These are phyloP conservation scores for Nixonia krombeini DNA, from an alignment of 1,140 invertebrate species.

Conservation along the genomic window DNA sequence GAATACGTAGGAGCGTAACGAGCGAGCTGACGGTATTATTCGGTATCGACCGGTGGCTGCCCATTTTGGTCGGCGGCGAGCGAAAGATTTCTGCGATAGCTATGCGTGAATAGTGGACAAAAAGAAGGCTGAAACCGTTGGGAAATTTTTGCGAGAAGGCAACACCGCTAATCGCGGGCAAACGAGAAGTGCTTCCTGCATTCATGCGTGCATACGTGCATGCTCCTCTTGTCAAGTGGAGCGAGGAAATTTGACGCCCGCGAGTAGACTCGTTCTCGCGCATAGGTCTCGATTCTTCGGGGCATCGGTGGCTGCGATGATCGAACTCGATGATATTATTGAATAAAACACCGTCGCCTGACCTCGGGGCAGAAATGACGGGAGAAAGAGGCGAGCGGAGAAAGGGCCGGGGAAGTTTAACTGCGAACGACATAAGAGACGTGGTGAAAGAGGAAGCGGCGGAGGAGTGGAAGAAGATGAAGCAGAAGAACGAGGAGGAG, in stretches of 20 bases:
- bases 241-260: slow-evolving; percentile 42
- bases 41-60: too few species aligned
- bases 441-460: slow-evolving; percentile 7
- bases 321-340: slow-evolving; percentile 46
- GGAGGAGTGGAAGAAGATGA: not conserved
- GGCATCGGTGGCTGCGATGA: slow-evolving; percentile 16
- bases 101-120: too few species aligned
- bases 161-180: slow-evolving; percentile 5
- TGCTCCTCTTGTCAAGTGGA: slow-evolving; percentile 48
- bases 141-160: slow-evolving; percentile 16
- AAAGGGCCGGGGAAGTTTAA: slow-evolving; percentile 10
- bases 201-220: slow-evolving; percentile 8
- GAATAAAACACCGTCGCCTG: slow-evolving; percentile 42
- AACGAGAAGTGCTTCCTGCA: slow-evolving; percentile 47
- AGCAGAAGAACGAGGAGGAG: slow-evolving; percentile 25
- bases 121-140: slow-evolving; percentile 4
- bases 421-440: not conserved
- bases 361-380: slow-evolving; percentile 33
- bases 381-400: slow-evolving; percentile 29
- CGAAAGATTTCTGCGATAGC: too few species aligned
- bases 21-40: too few species aligned
- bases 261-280: slow-evolving; percentile 35
- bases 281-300: slow-evolving; percentile 14
- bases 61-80: too few species aligned
- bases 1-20: too few species aligned